These are phyloP conservation scores for Acrocyrtus sp. DNA, from an alignment of 2,888 invertebrate species.

Conservation along the genomic window DNA sequence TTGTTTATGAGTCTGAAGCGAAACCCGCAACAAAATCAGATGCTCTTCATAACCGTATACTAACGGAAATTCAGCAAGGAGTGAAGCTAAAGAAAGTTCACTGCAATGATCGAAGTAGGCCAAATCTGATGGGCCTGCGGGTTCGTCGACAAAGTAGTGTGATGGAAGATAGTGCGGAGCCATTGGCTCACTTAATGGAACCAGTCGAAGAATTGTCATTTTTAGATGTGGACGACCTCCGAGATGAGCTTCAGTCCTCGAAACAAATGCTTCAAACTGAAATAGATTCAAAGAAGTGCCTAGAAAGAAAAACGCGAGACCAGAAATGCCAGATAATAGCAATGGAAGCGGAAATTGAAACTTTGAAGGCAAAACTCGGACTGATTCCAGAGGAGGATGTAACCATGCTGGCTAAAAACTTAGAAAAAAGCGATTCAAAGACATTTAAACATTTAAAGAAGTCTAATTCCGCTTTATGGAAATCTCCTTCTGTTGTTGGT, in stretches of 20 bases:
- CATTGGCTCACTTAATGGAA: slow-evolving; percentile 67
- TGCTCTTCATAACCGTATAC: slow-evolving; percentile 60
- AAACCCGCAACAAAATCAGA: slow-evolving; percentile 63
- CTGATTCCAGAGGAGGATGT: slow-evolving; percentile 60
- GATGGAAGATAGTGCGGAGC: slow-evolving; percentile 66
- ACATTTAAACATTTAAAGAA: slow-evolving; percentile 55
- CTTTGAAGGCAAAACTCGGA: slow-evolving; percentile 59
- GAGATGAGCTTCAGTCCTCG: slow-evolving; percentile 90
- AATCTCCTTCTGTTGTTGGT: slow-evolving; percentile 60
- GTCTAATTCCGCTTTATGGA: slow-evolving; percentile 62
- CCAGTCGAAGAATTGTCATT: slow-evolving; percentile 69
- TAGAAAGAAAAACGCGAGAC: slow-evolving; percentile 86
- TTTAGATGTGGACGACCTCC: slow-evolving; percentile 90
- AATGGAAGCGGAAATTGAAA: slow-evolving; percentile 60
- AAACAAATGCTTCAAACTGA: slow-evolving; percentile 91
- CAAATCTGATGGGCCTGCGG: slow-evolving; percentile 71
- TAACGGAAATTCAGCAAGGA: slow-evolving; percentile 75
- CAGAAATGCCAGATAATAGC: slow-evolving; percentile 67
- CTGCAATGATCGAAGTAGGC: slow-evolving; percentile 88
- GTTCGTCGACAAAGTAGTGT: slow-evolving; percentile 68
- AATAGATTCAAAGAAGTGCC: slow-evolving; percentile 84
- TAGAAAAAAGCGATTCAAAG: slow-evolving; percentile 55
- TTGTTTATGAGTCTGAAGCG: slow-evolving; percentile 62
- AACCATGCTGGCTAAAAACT: slow-evolving; percentile 46
- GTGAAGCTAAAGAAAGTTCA: slow-evolving; percentile 79